Evolutionary conservation across 2,113 vertebrate species (phyloP).

Genomic region (Numida meleagris): DNA sequence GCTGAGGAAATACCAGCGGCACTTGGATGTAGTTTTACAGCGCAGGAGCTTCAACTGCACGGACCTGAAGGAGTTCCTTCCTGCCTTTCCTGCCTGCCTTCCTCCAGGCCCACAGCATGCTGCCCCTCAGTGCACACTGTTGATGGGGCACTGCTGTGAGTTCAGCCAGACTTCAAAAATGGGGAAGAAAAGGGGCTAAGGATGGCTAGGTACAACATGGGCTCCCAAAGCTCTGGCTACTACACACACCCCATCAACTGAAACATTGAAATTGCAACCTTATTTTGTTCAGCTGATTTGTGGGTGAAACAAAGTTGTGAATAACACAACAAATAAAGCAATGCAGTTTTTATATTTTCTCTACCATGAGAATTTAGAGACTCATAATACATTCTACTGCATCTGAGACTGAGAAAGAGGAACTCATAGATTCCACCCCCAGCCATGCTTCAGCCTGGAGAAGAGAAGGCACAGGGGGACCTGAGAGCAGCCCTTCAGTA

Average conservation of each 20-base stretch:
- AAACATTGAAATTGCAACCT: background rate
- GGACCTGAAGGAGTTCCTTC: background rate
- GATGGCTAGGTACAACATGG: background rate
- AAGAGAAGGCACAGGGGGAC: too few species aligned
- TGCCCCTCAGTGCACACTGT: background rate
- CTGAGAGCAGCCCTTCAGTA: too few species aligned
- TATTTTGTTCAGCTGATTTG: background rate
- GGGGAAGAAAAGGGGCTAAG: fast-evolving
- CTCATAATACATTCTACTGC: background rate
- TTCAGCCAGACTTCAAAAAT: background rate
- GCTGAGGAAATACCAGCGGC: slow-evolving; percentile 40
- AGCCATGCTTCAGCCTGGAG: background rate
- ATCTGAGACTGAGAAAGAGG: background rate
- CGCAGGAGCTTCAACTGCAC: background rate
- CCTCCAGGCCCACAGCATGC: background rate
- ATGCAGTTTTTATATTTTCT: background rate
- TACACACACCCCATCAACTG: background rate
- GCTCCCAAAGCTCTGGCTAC: background rate
- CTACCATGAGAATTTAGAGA: background rate
- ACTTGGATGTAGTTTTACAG: background rate
- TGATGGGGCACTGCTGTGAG: background rate
- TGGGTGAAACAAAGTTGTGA: background rate
- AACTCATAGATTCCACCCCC: background rate
- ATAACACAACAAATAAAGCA: background rate
- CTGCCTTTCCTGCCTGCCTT: background rate